phyloP scores from a whole-genome alignment of 2,888 invertebrate genomes.

The Cephus pulcher region DNA sequence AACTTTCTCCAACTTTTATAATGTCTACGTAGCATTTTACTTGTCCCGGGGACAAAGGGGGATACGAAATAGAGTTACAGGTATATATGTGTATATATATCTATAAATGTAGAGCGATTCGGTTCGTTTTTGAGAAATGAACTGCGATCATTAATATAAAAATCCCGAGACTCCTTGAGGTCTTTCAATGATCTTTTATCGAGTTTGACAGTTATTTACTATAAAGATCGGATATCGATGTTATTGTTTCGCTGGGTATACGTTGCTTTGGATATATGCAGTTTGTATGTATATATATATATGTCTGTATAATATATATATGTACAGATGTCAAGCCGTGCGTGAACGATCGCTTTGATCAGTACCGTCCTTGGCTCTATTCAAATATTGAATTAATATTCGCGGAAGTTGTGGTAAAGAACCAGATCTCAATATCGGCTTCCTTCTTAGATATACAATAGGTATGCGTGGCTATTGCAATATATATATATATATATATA shows the following conservation, averaged over 20 bases:
- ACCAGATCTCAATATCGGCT: slow-evolving; percentile 17
- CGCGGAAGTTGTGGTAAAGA: slow-evolving; percentile 20
- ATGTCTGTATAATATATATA: too few species aligned
- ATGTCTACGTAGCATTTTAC: too few species aligned
- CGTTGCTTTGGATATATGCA: too few species aligned
- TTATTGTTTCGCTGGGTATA: not conserved
- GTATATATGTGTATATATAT: not conserved
- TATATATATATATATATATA: not conserved
- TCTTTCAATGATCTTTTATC: not conserved
- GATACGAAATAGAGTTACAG: not conserved
- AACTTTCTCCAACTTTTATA: too few species aligned
- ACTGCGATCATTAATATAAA: not conserved
- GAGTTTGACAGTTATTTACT: not conserved
- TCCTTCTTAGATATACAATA: not conserved
- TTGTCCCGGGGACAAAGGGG: too few species aligned
- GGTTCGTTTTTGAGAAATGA: not conserved
- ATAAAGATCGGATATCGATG: not conserved
- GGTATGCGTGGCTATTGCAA: not conserved
- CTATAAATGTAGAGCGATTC: not conserved
- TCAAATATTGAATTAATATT: slow-evolving; percentile 15
- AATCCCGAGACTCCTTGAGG: not conserved
- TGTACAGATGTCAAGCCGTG: not conserved
- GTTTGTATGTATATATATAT: too few species aligned
- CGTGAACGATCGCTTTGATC: slow-evolving; percentile 1
- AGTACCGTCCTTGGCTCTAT: slow-evolving; percentile 17